These are phyloP conservation scores for Venturia canescens DNA, from an alignment of 1,140 invertebrate genomes.

Conservation along the genomic window DNA sequence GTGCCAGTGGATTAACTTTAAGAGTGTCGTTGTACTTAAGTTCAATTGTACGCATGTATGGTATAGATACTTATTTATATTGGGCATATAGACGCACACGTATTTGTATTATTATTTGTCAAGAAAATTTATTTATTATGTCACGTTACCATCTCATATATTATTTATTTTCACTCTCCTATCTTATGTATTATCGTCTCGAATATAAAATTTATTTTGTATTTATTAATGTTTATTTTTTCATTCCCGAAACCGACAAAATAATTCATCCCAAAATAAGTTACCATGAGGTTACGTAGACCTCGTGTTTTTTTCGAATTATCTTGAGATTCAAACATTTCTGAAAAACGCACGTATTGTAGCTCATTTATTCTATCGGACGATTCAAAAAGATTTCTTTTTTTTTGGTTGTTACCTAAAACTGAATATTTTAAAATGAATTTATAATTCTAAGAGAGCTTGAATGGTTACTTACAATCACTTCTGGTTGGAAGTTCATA, in stretches of 20 bases:
- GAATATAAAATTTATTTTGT: conserved; percentile 60
- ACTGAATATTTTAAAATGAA: no score
- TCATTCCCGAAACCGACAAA: background rate
- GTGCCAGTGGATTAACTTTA: no score
- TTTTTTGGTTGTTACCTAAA: no score
- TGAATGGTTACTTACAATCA: no score
- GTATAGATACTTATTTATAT: conserved; percentile 58
- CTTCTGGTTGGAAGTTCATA: no score
- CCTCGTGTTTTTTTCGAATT: background rate
- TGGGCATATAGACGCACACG: conserved; percentile 59
- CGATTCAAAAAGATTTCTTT: no score
- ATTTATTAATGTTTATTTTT: background rate
- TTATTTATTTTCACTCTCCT: conserved; percentile 70
- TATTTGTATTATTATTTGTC: conserved; percentile 57
- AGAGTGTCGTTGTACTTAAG: no score
- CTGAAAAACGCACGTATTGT: no score
- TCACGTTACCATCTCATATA: conserved; percentile 71
- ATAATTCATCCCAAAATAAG: no score
- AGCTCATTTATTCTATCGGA: no score
- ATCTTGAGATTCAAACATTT: no score
- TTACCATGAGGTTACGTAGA: background rate
- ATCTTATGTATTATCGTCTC: conserved; percentile 61
- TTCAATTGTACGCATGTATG: conserved; percentile 42
- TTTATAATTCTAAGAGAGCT: no score
- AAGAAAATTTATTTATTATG: conserved; percentile 70